Evolutionary conservation across 2,797 vertebrate genomes (phyloP).

Genomic region (Protonibea diacanthus): DNA sequence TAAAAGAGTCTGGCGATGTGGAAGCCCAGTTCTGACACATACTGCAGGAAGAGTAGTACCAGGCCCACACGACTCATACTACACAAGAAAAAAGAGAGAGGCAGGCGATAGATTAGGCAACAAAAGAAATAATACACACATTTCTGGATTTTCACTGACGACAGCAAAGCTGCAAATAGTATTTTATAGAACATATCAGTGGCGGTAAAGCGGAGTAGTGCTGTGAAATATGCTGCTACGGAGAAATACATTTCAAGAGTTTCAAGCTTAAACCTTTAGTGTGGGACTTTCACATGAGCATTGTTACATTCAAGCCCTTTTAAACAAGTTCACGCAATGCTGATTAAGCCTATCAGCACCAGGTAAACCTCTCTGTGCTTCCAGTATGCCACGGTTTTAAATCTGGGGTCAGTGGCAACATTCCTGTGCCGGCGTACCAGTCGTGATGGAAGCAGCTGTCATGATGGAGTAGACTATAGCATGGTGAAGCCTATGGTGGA

Average conservation of each 20-base stretch:
- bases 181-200: background rate
- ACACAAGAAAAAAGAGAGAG: background rate
- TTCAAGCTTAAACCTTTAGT: background rate
- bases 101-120: background rate
- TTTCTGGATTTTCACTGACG: background rate
- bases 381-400: no score
- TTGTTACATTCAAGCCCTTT: no score
- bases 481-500: no score
- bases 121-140: background rate
- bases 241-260: background rate
- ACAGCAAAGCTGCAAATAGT: background rate
- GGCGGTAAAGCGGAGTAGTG: background rate
- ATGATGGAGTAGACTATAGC: no score
- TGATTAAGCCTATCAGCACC: no score
- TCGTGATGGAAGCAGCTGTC: no score
- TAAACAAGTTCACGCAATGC: no score
- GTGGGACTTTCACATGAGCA: no score
- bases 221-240: background rate
- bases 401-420: no score
- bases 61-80: conserved; percentile 95
- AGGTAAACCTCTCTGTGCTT: no score
- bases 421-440: no score
- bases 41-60: conserved; percentile 94
- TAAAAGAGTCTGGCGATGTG: conserved; percentile 93
- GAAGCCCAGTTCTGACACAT: conserved; percentile 92